Percentiles rank a stretch among this genome's conserved stretches.
Evolutionary conservation across 2,113 vertebrate species (phyloP).

Genomic region (Tupaia tana): DNA sequence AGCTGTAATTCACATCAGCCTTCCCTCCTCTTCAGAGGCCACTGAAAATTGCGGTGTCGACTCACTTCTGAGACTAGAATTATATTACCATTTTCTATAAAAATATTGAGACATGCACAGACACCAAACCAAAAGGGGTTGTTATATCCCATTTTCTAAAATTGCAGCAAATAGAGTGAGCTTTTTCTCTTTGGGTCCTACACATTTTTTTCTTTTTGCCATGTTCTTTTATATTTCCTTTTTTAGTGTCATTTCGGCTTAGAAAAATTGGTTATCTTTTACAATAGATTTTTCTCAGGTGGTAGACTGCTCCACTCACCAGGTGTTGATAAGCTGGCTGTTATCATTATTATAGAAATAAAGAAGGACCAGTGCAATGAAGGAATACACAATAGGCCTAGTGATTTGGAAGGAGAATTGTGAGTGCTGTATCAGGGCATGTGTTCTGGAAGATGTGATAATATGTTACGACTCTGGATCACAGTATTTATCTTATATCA

Average conservation of each 20-base stretch:
- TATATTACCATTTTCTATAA: constrained; percentile 72
- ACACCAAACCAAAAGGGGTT: constrained; percentile 43
- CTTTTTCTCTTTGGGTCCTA: not conserved
- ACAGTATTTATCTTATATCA: not conserved
- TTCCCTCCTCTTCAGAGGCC: constrained; percentile 42
- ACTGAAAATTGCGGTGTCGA: constrained; percentile 59
- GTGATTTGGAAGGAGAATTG: constrained; percentile 3
- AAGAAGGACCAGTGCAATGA: not conserved
- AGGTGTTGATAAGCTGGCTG: constrained; percentile 50
- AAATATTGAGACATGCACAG: constrained; percentile 72
- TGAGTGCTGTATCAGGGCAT: not conserved
- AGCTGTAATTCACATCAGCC: constrained; percentile 36
- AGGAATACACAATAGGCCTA: not conserved
- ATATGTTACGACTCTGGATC: not conserved
- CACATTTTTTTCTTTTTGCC: not conserved
- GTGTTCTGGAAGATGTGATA: not conserved
- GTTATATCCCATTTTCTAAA: constrained; percentile 75
- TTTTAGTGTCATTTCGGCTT: constrained; percentile 50
- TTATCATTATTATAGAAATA: constrained; percentile 61
- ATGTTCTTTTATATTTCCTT: not conserved
- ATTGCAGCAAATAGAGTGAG: constrained; percentile 51
- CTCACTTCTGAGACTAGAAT: constrained; percentile 57
- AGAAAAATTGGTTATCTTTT: constrained; percentile 56
- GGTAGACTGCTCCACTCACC: constrained; percentile 19
- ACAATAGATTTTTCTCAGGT: constrained; percentile 63